These are phyloP conservation scores for Herpetotheres cachinnans DNA, from an alignment of 2,113 vertebrate genomes.

Conservation along the genomic window DNA sequence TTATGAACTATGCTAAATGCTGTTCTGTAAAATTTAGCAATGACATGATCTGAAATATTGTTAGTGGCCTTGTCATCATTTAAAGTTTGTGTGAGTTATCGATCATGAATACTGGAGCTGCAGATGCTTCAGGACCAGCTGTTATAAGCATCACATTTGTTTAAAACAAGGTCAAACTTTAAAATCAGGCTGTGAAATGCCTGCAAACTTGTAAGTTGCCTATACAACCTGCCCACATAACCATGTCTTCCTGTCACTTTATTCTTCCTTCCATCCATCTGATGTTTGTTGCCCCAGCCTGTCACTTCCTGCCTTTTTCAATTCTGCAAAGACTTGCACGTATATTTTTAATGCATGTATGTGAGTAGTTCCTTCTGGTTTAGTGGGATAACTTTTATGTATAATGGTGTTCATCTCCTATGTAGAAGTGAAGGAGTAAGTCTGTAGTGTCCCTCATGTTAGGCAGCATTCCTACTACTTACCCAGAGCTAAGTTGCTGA, in stretches of 20 bases:
- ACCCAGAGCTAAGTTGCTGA: neutral
- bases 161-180: neutral
- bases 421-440: neutral
- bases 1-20: neutral
- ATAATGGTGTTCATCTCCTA: neutral
- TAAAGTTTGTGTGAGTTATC: neutral
- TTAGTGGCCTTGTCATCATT: neutral
- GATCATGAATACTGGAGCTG: neutral
- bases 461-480: neutral
- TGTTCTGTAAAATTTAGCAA: neutral
- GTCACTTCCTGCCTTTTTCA: slow-evolving; percentile 43
- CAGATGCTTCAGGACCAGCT: neutral
- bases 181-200: neutral
- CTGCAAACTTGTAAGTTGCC: neutral
- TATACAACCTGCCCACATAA: neutral
- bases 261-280: neutral
- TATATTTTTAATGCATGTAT: neutral
- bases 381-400: neutral
- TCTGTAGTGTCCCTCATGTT: neutral
- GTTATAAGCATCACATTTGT: neutral
- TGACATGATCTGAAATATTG: neutral
- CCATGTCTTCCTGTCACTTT: neutral
- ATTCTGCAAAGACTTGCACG: slow-evolving; percentile 1
- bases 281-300: neutral
- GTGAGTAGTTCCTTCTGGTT: neutral